Percentiles rank a stretch among this genome's conserved stretches.
Conservation (phyloP, 2,888 invertebrate genomes). For the Lagria hirta region DNA sequence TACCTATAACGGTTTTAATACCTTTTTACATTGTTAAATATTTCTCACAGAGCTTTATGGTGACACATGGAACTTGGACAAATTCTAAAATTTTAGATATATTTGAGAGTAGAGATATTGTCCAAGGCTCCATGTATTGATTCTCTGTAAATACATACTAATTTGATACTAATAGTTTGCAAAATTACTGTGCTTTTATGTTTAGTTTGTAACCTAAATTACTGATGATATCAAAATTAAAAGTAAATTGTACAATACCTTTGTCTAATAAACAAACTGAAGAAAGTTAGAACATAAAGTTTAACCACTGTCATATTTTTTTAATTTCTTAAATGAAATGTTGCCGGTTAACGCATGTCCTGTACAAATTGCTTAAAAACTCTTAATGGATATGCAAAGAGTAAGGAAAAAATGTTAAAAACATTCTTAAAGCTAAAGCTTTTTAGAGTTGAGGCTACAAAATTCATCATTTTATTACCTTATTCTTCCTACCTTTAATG, state of each 20-base stretch:
- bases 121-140: slow-evolving; percentile 12
- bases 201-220: slow-evolving; percentile 17
- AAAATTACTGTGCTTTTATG: slow-evolving; percentile 12
- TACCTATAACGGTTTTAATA: slow-evolving; percentile 19
- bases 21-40: slow-evolving; percentile 16
- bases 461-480: slow-evolving; percentile 4
- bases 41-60: slow-evolving; percentile 14
- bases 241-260: slow-evolving; percentile 9
- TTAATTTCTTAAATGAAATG: slow-evolving; percentile 2
- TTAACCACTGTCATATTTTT: slow-evolving; percentile 2
- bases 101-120: slow-evolving; percentile 11
- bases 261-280: slow-evolving; percentile 8
- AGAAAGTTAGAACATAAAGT: slow-evolving; percentile 4
- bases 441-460: slow-evolving; percentile 3
- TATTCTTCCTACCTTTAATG: slow-evolving; percentile 3
- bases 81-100: slow-evolving; percentile 15
- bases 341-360: slow-evolving; percentile 3
- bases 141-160: slow-evolving; percentile 13
- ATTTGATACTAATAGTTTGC: slow-evolving; percentile 17
- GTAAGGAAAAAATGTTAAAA: slow-evolving; percentile 4
- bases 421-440: slow-evolving; percentile 5
- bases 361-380: slow-evolving; percentile 3
- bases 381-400: slow-evolving; percentile 3
- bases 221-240: slow-evolving; percentile 11
- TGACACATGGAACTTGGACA: slow-evolving; percentile 11